Evolutionary conservation across 2,113 vertebrate genomes (phyloP).

Genomic region (Speoplatyrhinus poulsoni): DNA sequence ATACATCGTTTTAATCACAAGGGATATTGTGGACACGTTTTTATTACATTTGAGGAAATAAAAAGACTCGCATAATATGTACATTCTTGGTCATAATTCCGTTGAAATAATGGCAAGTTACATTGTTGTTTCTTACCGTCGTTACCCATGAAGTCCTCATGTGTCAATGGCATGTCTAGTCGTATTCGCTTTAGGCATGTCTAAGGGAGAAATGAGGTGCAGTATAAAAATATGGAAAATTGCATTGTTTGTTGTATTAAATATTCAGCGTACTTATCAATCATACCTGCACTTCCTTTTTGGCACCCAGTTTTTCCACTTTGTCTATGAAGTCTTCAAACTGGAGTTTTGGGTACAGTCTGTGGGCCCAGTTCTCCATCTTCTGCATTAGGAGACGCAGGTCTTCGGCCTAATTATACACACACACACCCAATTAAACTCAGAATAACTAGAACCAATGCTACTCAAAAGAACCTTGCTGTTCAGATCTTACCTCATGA

Average conservation of each 20-base stretch:
- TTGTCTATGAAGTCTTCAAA: slow-evolving; percentile 93
- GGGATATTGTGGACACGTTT: no score
- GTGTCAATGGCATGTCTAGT: slow-evolving; percentile 89
- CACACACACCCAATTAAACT: not conserved
- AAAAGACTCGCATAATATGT: not conserved
- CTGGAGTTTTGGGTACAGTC: slow-evolving; percentile 89
- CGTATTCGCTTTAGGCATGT: slow-evolving; percentile 95
- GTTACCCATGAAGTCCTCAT: slow-evolving; percentile 82
- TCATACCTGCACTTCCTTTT: slow-evolving; percentile 94
- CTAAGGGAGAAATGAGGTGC: slow-evolving; percentile 64
- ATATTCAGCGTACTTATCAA: not conserved
- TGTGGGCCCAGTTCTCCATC: slow-evolving; percentile 98
- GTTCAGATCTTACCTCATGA: slow-evolving; percentile 80
- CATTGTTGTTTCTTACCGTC: slow-evolving; percentile 62
- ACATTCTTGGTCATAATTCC: no score
- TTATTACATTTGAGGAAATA: not conserved
- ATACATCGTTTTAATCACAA: no score
- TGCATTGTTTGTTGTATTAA: not conserved
- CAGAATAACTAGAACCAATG: not conserved
- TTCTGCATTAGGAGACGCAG: slow-evolving; percentile 84
- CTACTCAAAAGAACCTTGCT: not conserved
- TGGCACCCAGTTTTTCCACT: slow-evolving; percentile 87
- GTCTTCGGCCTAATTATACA: slow-evolving; percentile 80
- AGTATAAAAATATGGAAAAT: rapidly evolving
- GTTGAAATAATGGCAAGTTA: no score